These are phyloP conservation scores for Agonopterix heracliana DNA, from an alignment of 2,888 invertebrate species.

Conservation along the genomic window DNA sequence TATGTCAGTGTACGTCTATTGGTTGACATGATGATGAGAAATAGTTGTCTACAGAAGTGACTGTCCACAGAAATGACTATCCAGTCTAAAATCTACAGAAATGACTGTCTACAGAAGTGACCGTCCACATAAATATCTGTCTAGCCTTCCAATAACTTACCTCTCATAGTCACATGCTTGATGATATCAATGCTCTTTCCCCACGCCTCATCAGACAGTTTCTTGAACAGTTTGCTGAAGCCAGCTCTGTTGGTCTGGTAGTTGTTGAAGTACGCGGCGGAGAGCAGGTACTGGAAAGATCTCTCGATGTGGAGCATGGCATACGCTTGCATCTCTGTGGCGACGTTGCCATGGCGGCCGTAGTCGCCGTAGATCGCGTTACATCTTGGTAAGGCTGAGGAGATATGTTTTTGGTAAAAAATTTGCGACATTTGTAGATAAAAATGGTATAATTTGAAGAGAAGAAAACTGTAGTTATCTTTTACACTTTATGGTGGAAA, in stretches of 20 bases:
- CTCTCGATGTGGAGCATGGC: constrained; percentile 80
- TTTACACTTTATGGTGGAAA: too few species aligned
- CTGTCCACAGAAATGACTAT: too few species aligned
- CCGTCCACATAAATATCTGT: too few species aligned
- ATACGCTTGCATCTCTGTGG: constrained; percentile 65
- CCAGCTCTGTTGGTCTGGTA: constrained; percentile 85
- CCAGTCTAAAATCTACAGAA: too few species aligned
- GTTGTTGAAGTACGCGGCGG: constrained; percentile 85
- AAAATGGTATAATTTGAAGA: too few species aligned
- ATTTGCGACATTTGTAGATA: not conserved
- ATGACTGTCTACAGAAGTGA: too few species aligned
- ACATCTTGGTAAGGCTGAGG: constrained; percentile 70
- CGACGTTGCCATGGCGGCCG: constrained; percentile 60
- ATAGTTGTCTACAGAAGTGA: too few species aligned
- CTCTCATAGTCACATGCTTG: constrained; percentile 85
- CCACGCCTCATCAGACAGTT: constrained; percentile 85
- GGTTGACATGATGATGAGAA: too few species aligned
- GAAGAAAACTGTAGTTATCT: too few species aligned
- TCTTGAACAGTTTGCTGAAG: constrained; percentile 83
- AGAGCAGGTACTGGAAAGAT: constrained; percentile 85
- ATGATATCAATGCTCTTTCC: constrained; percentile 84
- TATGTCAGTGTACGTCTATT: too few species aligned
- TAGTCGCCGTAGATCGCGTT: constrained; percentile 80
- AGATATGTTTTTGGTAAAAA: not conserved
- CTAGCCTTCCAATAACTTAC: constrained; percentile 48